Conservation (phyloP, 92 coral and sea anemone genomes). For the Zoanthus sansibaricus region DNA sequence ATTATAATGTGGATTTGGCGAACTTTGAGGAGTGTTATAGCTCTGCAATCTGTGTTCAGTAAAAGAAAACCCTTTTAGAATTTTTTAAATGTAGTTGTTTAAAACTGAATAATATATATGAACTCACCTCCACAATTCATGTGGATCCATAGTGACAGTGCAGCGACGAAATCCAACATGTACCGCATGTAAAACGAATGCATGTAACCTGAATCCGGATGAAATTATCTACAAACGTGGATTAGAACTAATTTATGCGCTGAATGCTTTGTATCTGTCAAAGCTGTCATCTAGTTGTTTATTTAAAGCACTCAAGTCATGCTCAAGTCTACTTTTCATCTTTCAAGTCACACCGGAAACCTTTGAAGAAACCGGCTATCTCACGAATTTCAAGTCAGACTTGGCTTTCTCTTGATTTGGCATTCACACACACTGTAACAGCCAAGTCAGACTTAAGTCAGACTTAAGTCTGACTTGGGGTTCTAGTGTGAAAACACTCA, state of each 20-base stretch:
- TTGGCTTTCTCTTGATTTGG: conserved; percentile 20
- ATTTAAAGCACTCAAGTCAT: conserved; percentile 4
- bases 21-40: conserved; percentile 38
- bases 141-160: conserved; percentile 36
- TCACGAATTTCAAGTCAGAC: conserved; percentile 29
- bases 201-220: conserved; percentile 38
- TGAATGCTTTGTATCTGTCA: conserved; percentile 29
- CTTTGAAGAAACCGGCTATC: conserved; percentile 21
- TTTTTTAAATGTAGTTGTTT: conserved; percentile 34
- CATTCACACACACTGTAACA: conserved; percentile 20
- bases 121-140: conserved; percentile 33
- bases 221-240: conserved; percentile 4
- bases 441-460: conserved; percentile 23
- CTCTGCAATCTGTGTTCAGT: conserved; percentile 46
- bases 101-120: conserved; percentile 38
- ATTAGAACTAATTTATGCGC: neutral
- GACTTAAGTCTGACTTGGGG: conserved; percentile 30
- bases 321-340: conserved; percentile 18
- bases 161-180: conserved; percentile 35
- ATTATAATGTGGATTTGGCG: conserved; percentile 31
- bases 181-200: conserved; percentile 30
- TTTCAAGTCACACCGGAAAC: conserved; percentile 18
- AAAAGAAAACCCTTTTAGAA: conserved; percentile 42
- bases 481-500: conserved; percentile 17
- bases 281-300: conserved; percentile 30